phyloP scores from a whole-genome alignment of 1,140 invertebrate genomes.

The Aricia agestis region DNA sequence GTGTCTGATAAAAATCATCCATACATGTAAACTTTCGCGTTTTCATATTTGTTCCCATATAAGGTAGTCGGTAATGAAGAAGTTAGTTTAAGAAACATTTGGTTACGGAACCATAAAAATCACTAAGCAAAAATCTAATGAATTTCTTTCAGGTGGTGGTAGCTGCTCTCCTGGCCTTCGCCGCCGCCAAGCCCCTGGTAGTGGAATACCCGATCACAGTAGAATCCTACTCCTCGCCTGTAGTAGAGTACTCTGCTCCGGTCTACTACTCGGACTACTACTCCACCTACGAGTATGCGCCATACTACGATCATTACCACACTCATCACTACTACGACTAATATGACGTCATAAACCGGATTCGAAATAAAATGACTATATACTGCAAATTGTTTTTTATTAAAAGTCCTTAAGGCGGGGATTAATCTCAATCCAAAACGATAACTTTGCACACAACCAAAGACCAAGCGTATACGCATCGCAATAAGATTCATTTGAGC shows the following conservation, averaged over 20 bases:
- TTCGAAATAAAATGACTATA: neutral
- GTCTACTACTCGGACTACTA: slow-evolving; percentile 48
- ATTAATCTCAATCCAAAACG: too few relatives aligned
- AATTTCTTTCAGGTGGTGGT: slow-evolving; percentile 71
- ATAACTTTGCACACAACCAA: too few relatives aligned
- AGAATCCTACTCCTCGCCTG: slow-evolving; percentile 49
- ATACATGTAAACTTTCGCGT: too few relatives aligned
- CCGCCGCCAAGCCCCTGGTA: slow-evolving; percentile 71
- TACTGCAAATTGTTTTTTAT: neutral
- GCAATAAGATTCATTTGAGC: too few relatives aligned
- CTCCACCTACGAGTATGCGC: slow-evolving; percentile 45
- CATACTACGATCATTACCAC: slow-evolving; percentile 48
- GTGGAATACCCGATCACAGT: slow-evolving; percentile 50
- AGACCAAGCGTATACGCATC: too few relatives aligned
- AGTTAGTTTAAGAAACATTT: too few relatives aligned
- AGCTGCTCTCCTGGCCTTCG: slow-evolving; percentile 68
- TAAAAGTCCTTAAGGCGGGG: too few relatives aligned
- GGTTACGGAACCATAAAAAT: too few relatives aligned
- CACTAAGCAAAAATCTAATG: too few relatives aligned
- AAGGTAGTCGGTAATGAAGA: too few relatives aligned
- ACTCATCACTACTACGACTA: slow-evolving; percentile 55
- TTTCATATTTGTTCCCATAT: too few relatives aligned
- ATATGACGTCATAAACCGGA: neutral
- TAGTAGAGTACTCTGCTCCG: slow-evolving; percentile 58
- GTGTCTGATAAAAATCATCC: too few relatives aligned